Evolutionary conservation across 2,797 vertebrate genomes (phyloP).

Genomic region (Etheostoma nigrum): DNA sequence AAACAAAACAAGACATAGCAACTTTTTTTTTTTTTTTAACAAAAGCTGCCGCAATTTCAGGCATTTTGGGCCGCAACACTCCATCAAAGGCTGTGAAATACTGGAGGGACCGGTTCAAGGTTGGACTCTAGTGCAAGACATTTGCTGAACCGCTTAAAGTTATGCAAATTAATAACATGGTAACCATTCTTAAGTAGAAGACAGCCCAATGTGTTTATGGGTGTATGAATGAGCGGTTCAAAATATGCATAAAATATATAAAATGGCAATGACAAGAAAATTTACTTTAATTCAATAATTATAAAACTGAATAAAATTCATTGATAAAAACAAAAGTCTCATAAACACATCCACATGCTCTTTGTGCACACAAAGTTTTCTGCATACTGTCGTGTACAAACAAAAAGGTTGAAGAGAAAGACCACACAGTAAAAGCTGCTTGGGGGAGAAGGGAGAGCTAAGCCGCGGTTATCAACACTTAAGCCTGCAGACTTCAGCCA

Average conservation of each 20-base stretch:
- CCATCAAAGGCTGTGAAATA: too few relatives aligned
- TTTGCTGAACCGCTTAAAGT: slow-evolving; percentile 10
- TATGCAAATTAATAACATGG: slow-evolving; percentile 20
- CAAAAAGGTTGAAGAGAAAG: slow-evolving; percentile 61
- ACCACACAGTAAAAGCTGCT: slow-evolving; percentile 70
- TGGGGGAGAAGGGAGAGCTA: slow-evolving; percentile 69
- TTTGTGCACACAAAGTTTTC: slow-evolving; percentile 27
- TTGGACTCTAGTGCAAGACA: not conserved
- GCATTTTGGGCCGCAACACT: too few relatives aligned
- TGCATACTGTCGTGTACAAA: slow-evolving; percentile 18
- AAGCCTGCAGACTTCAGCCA: slow-evolving; percentile 77
- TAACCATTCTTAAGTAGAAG: not conserved
- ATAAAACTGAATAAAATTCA: not conserved
- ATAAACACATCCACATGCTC: not conserved
- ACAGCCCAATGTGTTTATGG: not conserved
- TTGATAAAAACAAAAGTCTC: not conserved
- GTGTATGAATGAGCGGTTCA: not conserved
- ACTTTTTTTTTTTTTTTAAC: too few relatives aligned
- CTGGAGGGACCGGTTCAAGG: not conserved
- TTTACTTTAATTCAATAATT: not conserved
- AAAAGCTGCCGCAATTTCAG: too few relatives aligned
- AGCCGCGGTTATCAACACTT: slow-evolving; percentile 78
- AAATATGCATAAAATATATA: not conserved
- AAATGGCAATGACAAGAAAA: not conserved
- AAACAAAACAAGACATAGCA: too few relatives aligned